phyloP scores from a whole-genome alignment of 2,888 invertebrate species.

The Melieria crassipennis region DNA sequence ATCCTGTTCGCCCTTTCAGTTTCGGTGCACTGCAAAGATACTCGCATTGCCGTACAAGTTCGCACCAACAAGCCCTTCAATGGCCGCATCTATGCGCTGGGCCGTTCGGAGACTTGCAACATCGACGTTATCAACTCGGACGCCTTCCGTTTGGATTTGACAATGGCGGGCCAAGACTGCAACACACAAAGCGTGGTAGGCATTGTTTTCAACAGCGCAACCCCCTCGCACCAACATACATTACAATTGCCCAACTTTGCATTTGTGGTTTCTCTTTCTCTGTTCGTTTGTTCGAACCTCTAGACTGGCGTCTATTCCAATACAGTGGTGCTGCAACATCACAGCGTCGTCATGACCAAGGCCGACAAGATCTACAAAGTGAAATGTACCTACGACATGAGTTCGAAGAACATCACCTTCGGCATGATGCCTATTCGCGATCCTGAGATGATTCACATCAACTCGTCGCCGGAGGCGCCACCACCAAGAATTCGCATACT shows the following conservation, averaged over 20 bases:
- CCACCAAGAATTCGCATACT: constrained; percentile 92
- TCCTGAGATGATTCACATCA: constrained; percentile 96
- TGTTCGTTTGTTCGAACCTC: background rate
- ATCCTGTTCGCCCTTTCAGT: constrained; percentile 69
- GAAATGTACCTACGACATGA: constrained; percentile 96
- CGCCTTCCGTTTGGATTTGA: constrained; percentile 89
- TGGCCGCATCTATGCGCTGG: constrained; percentile 92
- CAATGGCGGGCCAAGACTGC: constrained; percentile 94
- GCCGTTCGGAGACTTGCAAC: constrained; percentile 94
- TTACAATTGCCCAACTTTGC: no score
- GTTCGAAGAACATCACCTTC: constrained; percentile 94
- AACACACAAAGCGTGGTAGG: constrained; percentile 95
- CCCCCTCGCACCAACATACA: no score
- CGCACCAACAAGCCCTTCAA: constrained; percentile 94
- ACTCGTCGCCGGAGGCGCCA: constrained; percentile 93
- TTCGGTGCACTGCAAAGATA: constrained; percentile 93
- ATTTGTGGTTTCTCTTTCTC: background rate
- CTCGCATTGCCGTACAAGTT: constrained; percentile 91
- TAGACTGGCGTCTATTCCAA: constrained; percentile 93
- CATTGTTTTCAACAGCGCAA: constrained; percentile 1
- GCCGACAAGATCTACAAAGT: constrained; percentile 97
- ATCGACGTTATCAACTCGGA: constrained; percentile 93
- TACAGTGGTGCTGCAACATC: constrained; percentile 93
- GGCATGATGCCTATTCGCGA: constrained; percentile 98
- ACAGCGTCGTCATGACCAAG: constrained; percentile 96